Evolutionary conservation across 1,140 invertebrate genomes (phyloP).

Genomic region (Orius laevigatus): DNA sequence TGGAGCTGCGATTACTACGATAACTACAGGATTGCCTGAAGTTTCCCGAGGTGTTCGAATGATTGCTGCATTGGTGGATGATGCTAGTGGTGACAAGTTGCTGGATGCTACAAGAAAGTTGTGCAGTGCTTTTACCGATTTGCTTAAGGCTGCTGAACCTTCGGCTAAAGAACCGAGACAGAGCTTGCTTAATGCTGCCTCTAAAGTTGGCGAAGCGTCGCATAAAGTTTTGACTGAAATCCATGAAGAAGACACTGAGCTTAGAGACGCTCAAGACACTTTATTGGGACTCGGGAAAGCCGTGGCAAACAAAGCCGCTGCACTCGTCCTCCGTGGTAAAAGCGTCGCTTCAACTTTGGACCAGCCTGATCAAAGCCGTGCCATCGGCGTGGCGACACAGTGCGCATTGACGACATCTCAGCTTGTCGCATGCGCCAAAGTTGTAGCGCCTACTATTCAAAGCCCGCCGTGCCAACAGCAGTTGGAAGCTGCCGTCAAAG

Average conservation of each 20-base stretch:
- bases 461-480: conserved; percentile 89
- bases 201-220: conserved; percentile 87
- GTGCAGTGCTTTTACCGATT: conserved; percentile 84
- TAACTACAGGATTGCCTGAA: conserved; percentile 89
- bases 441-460: conserved; percentile 69
- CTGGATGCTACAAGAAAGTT: conserved; percentile 83
- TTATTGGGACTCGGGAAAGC: conserved; percentile 81
- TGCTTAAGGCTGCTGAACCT: conserved; percentile 86
- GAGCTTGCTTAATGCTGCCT: conserved; percentile 83
- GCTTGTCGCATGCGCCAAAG: conserved; percentile 91
- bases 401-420: conserved; percentile 95
- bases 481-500: conserved; percentile 76
- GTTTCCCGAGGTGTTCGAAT: conserved; percentile 89
- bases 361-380: conserved; percentile 63
- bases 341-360: conserved; percentile 77
- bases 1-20: conserved; percentile 91
- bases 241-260: conserved; percentile 71
- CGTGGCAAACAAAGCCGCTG: conserved; percentile 92
- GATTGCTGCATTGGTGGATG: conserved; percentile 88
- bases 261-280: conserved; percentile 67
- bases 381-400: conserved; percentile 86
- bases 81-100: conserved; percentile 65
- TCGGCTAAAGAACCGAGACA: conserved; percentile 84
- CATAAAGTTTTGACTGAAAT: conserved; percentile 87
- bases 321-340: conserved; percentile 86